Base-by-base conservation (phyloP, 2,797 vertebrate genomes). In the Anisognathus igniventris region DNA sequence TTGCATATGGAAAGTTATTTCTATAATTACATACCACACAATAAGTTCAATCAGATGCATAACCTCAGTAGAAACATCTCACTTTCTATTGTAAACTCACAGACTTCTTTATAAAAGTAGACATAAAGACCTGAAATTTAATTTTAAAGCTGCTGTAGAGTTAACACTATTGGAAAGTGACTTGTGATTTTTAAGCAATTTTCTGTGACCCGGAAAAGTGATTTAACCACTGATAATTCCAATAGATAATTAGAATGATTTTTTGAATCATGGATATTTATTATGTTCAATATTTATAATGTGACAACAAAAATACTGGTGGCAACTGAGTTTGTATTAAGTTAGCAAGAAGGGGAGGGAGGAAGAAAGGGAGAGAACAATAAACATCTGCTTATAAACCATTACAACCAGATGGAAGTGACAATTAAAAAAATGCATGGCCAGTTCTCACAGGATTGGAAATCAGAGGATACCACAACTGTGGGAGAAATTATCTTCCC, bases 401-500 rank as follows among this genome's bases (percentile, higher is more conserved):
- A 87, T 62, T 60, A 85, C 60, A 88, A 86, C 47, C 74, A 92
- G 90, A 93, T 93, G 90, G 92, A 95, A 95, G 53, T 2, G 22
- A 87, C 30, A 90, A 95, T 62, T 62, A 39, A 76, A 94, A 88
- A 87, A 94, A 94, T 44, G 35, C 57, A 93, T 10, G 80, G 53
- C 53, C 64, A 93, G 45, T 77, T 95, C 78, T 93, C 89, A 95
- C n/a, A 92, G 45, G 48, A 71, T 57, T 82, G 45, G 48, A 90
- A 92, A 95, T 81, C 83, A 73, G 20, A 70, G 48, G 48, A 85
- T 71, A 86, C 51, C 48, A 82, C 53, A 86, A 78, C 48, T 93
- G 53, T 79, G 83, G 37, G 80, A 93, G 60, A 92, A 94, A 86
- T 83, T 88, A 77, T 73, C 90, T 90, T 95, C 83, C 71, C 90